Evolutionary conservation across 2,113 vertebrate genomes (phyloP).

Genomic region (Montifringilla adamsi): DNA sequence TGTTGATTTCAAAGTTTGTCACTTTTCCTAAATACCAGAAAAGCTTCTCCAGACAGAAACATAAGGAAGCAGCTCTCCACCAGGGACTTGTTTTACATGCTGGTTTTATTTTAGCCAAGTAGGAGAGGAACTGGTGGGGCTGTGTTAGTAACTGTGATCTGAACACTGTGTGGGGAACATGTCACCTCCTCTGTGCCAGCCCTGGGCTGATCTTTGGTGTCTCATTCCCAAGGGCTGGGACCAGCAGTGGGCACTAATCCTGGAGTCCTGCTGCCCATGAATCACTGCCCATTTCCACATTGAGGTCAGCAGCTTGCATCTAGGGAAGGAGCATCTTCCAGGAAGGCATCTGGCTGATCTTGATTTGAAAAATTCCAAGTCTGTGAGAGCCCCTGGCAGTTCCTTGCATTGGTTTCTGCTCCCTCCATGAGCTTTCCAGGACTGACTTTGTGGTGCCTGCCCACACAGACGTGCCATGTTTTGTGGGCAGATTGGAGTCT

Average conservation of each 20-base stretch:
- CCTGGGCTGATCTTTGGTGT: background rate
- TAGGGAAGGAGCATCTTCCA: background rate
- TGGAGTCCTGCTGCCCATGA: background rate
- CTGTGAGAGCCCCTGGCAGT: background rate
- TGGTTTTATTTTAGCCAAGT: background rate
- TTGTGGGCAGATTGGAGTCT: background rate
- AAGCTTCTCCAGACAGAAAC: background rate
- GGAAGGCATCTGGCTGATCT: background rate
- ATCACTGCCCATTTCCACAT: fast-evolving
- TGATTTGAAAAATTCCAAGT: background rate
- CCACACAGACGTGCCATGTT: background rate
- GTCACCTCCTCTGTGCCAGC: background rate
- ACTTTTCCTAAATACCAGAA: background rate
- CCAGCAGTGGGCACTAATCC: background rate
- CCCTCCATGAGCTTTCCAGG: background rate
- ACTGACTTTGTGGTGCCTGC: background rate
- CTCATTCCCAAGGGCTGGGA: background rate
- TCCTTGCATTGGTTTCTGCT: background rate
- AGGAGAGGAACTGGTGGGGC: background rate
- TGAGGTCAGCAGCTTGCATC: background rate
- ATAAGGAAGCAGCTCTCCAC: background rate
- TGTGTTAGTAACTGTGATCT: background rate
- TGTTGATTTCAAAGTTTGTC: background rate
- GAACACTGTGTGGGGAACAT: background rate
- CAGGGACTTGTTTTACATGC: background rate